These are phyloP conservation scores for Halictus quadricinctus DNA, from an alignment of 2,888 invertebrate genomes.

Conservation along the genomic window DNA sequence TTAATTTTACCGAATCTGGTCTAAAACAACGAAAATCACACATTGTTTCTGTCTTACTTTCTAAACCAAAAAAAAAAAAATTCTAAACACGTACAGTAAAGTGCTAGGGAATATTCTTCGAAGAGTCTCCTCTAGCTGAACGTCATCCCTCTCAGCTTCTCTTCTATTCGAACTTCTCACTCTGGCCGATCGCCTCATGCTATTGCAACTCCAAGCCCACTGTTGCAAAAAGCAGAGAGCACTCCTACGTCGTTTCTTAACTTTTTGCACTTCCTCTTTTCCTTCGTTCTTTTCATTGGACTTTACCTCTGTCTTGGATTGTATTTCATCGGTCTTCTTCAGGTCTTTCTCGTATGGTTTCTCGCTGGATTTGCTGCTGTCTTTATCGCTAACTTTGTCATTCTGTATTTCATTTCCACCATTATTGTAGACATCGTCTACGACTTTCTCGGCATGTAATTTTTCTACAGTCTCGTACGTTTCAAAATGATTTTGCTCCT, in stretches of 20 bases:
- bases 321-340: slow-evolving; percentile 72
- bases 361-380: slow-evolving; percentile 68
- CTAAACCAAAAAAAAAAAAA: slow-evolving; percentile 19
- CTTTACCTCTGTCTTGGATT: slow-evolving; percentile 73
- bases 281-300: slow-evolving; percentile 79
- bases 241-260: slow-evolving; percentile 88
- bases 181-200: slow-evolving; percentile 81
- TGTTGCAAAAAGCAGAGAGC: slow-evolving; percentile 89
- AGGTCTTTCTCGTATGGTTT: slow-evolving; percentile 67
- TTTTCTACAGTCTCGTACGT: slow-evolving; percentile 69
- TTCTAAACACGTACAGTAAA: slow-evolving; percentile 81
- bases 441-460: slow-evolving; percentile 77
- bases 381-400: slow-evolving; percentile 80
- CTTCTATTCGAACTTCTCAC: slow-evolving; percentile 83
- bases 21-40: slow-evolving; percentile 68
- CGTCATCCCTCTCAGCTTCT: slow-evolving; percentile 85
- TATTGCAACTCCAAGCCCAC: slow-evolving; percentile 90
- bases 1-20: slow-evolving; percentile 80
- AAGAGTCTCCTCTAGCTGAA: slow-evolving; percentile 86
- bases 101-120: slow-evolving; percentile 86
- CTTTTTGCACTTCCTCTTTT: slow-evolving; percentile 83
- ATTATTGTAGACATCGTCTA: slow-evolving; percentile 55
- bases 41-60: slow-evolving; percentile 18
- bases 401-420: slow-evolving; percentile 76
- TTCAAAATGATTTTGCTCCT: slow-evolving; percentile 60